Conservation (phyloP, 2,113 vertebrate species). For the Mesoclemmys tuberculata region DNA sequence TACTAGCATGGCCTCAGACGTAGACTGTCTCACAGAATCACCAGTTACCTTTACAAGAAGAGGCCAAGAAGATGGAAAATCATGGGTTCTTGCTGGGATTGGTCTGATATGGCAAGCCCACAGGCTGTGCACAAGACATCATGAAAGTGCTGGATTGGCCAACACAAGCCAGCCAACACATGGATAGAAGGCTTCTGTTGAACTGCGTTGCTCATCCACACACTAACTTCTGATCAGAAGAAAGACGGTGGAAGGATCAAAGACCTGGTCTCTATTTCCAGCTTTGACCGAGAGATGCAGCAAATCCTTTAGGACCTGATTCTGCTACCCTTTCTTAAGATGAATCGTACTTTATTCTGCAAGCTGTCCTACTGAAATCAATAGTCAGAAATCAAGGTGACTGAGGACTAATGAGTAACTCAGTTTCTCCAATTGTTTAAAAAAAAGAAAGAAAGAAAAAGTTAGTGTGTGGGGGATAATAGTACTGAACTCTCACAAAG, state of each 20-base stretch:
- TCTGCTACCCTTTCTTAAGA: slow-evolving; percentile 14
- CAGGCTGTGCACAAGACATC: background rate
- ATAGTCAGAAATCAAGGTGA: slow-evolving; percentile 10
- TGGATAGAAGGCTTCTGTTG: background rate
- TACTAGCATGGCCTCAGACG: background rate
- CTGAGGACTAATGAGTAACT: slow-evolving; percentile 19
- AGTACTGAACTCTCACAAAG: background rate
- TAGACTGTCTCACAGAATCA: background rate
- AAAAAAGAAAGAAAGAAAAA: slow-evolving; percentile 29
- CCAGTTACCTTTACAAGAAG: background rate
- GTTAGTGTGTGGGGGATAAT: background rate
- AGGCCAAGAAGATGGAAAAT: fast-evolving
- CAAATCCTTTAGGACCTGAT: slow-evolving; percentile 14
- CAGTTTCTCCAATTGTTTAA: background rate
- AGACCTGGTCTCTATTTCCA: background rate
- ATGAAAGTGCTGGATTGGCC: background rate
- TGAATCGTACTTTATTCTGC: background rate
- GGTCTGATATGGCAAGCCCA: background rate
- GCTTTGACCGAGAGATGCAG: background rate
- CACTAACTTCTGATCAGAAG: background rate
- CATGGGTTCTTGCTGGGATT: background rate
- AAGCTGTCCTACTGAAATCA: background rate
- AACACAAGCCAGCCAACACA: background rate
- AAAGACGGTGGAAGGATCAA: background rate
- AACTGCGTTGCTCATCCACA: background rate